Evolutionary conservation across 2,113 vertebrate genomes (phyloP), one percentile per base, ranked within the genome.

Genomic region (Marmota monax): DNA sequence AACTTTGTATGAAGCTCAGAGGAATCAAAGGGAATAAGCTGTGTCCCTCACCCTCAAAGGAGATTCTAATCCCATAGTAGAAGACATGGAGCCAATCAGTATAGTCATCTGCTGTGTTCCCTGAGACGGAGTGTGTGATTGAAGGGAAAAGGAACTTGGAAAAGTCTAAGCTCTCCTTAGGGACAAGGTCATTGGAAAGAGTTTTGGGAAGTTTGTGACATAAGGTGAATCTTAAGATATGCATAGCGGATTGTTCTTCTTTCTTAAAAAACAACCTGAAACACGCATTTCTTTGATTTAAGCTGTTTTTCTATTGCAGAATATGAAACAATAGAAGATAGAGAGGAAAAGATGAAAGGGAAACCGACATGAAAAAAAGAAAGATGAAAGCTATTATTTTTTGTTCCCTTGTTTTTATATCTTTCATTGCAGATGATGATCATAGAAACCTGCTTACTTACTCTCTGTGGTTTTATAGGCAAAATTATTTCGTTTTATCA

Each of bases 401-500:
- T 80, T 65, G 29, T 77, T 4, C 18, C 7, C 9, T 90, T 93
- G 9, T 69, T 94, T 63, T 91, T 80, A 39, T 85, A n/a, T 92
- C n/a, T 86, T 67, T 34, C 58, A 94, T 90, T 74, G 51, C n/a
- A 45, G 34, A 53, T 61, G 32, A n/a, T 86, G 39, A 13, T 82
- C 79, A 69, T 5, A 73, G 56, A 97, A 82, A 79, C 4, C 42
- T 80, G 13, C 14, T 39, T 73, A n/a, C 14, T 39, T 73, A n/a
- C 27, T 83, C 37, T 80, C 37, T 80, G 20, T 32, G 18, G 4
- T n/a, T 82, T 70, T 53, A 37, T 69, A 48, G 77, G 32, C 22
- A 76, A 61, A 95, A 58, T 11, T 78, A 37, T 83, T 97, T 92
- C 84, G 74, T 79, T 84, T 93, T 61, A 84, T 16, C 37, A n/a